Evolutionary conservation across 2,113 vertebrate species (phyloP), one percentile per base, ranked within the genome.

Genomic region (Monopterus albus): DNA sequence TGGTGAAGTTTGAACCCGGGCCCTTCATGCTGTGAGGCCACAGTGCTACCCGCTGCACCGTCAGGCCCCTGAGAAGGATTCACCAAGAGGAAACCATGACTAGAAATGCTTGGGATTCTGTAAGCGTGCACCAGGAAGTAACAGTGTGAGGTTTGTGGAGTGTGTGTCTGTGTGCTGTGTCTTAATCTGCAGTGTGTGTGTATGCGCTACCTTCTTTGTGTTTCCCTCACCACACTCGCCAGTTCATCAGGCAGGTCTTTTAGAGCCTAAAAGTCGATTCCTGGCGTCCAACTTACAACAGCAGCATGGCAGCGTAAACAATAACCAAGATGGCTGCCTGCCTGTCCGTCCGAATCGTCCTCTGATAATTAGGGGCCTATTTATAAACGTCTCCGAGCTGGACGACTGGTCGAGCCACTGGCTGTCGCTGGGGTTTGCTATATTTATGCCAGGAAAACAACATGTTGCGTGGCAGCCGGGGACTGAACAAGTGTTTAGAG

Each of bases 281-380:
- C 72, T 9, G 18, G 28, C 17, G 40, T 78, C 69, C 78, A 80
- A 80, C 86, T 88, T 76, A 73, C 64, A n/a, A 39, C 69, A 51
- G 38, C 61, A 53, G 51, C 71, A 35, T 56, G 10, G 18, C 61
- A n/a, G 59, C 38, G 47, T 78, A 67, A 84, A 84, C 81, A 84
- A 68, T 39, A 66, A 51, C 45, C 57, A 79, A 81, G 62, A 85
- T 81, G 79, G 82, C 78, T 20, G 50, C 75, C 45, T 40, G 63
- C 58, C 84, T 45, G 65, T 75, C 69, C 1, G 3, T 62, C 77
- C n/a, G 33, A 75, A 36, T 65, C 70, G 13, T 42, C 23, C 15
- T 72, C 58, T 60, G 50, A 78, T 85, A 78, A 83, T 75, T 80
- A 73, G 63, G n/a, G 52, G 46, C 31, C 69, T 79, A 72, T 81